Base-by-base conservation (phyloP, 2,888 invertebrate genomes). In the Habroteleia sp. region DNA sequence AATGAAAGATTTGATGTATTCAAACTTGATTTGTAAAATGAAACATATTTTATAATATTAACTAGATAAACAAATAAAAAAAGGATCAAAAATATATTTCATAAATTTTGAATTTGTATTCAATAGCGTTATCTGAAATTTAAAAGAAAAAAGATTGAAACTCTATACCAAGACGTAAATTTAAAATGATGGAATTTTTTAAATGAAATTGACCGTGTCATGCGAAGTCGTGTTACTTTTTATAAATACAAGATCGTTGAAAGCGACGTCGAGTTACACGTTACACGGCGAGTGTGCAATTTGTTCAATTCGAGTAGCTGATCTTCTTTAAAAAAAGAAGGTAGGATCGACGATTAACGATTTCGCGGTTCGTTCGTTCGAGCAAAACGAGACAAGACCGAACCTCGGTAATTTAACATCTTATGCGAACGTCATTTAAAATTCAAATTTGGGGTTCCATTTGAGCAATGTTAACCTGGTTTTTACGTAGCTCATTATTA, bases 301-400 rank as follows among this genome's bases (percentile, higher is more conserved):
- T 74, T 58, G 60, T 66, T 54, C 41, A 65, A 48, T 66, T 44
- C 39, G 41, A 54, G 52, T 35, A 31, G 48, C 10, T 37, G 48
- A 72, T 65, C 33, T 37, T 37, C 52, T 48, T n/a, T n/a, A n/a
- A n/a, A n/a, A 14, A 63, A 74, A 74, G 63, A 63, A 17, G 50
- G 16, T 56, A 33, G 37, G 42, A 69, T 63, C 68, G 58, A 27
- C 68, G 60, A 72, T 77, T 74, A 77, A 74, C 66, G 60, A 77
- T 77, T 77, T 77, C 68, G 74, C 77, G 71, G 74, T 68, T 73
- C 76, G 73, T 76, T 76, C 72, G 27, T 37, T 44, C 63, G 48
- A 13, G 69, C 63, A 58, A 74, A 62, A 62, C 56, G 54, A 68
- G 68, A 29, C 74, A 56, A 71, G 35, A 73, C 58, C 42, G 11